Evolutionary conservation across 2,888 invertebrate genomes (phyloP).

Genomic region (Campoplex capitator): DNA sequence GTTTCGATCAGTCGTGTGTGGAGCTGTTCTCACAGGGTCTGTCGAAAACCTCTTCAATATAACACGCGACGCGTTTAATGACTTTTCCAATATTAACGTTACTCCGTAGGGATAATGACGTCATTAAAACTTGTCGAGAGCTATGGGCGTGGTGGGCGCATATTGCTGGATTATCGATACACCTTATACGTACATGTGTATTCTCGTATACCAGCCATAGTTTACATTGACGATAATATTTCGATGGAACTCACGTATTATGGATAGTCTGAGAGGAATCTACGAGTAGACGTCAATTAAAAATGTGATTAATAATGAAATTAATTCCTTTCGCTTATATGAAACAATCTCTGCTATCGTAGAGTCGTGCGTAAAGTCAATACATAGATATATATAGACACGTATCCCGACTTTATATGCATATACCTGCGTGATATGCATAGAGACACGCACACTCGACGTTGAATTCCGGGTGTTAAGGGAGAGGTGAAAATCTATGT

Average conservation of each 20-base stretch:
- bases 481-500: conserved; percentile 24
- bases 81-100: conserved; percentile 63
- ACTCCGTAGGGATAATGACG: conserved; percentile 59
- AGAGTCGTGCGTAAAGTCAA: background rate
- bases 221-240: conserved; percentile 52
- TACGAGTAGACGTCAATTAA: conserved; percentile 61
- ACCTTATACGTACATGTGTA: background rate
- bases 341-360: conserved; percentile 50
- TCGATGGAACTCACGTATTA: conserved; percentile 50
- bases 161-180: conserved; percentile 53
- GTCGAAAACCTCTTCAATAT: conserved; percentile 41
- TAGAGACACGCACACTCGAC: conserved; percentile 23
- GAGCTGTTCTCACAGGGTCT: background rate
- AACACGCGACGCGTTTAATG: conserved; percentile 38
- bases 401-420: background rate
- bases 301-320: conserved; percentile 64
- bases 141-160: conserved; percentile 12
- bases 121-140: conserved; percentile 64
- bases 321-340: conserved; percentile 52
- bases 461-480: conserved; percentile 34
- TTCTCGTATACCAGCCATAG: background rate
- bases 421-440: background rate
- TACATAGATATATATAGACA: background rate
- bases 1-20: background rate
- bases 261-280: conserved; percentile 10